phyloP scores from a whole-genome alignment of 2,797 vertebrate species.

The Botia kubotai region DNA sequence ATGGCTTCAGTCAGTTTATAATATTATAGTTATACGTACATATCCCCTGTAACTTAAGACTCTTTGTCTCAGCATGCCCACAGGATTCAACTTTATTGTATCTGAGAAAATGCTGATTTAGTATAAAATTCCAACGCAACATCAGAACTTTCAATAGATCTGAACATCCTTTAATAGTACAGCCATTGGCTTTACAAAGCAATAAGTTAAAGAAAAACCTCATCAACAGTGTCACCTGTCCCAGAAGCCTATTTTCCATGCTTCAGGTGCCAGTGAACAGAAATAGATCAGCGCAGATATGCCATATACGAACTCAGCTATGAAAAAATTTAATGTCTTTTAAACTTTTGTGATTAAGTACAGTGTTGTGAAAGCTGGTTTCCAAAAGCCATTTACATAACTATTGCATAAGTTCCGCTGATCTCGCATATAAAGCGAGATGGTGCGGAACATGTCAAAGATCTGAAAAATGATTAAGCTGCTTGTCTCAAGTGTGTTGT shows the following conservation, averaged over 20 bases:
- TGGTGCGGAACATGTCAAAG: constrained; percentile 40
- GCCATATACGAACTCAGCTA: not conserved
- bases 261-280: not conserved
- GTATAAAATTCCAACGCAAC: not conserved
- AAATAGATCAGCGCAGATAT: not conserved
- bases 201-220: not conserved
- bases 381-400: constrained; percentile 6
- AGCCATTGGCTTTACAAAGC: not conserved
- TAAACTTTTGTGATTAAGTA: not conserved
- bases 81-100: not conserved
- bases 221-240: not conserved
- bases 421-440: constrained; percentile 48
- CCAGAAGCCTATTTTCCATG: too few species aligned
- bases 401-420: constrained; percentile 36
- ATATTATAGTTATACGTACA: too few species aligned
- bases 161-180: not conserved
- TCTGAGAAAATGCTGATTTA: not conserved
- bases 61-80: not conserved
- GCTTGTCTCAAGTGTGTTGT: constrained; percentile 63
- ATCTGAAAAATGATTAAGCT: constrained; percentile 71
- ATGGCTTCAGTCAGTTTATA: too few species aligned
- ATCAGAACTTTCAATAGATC: not conserved
- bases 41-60: not conserved
- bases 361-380: not conserved
- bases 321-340: not conserved